Conservation (phyloP, 2,888 invertebrate genomes). For the Pristionchus arcanus region DNA sequence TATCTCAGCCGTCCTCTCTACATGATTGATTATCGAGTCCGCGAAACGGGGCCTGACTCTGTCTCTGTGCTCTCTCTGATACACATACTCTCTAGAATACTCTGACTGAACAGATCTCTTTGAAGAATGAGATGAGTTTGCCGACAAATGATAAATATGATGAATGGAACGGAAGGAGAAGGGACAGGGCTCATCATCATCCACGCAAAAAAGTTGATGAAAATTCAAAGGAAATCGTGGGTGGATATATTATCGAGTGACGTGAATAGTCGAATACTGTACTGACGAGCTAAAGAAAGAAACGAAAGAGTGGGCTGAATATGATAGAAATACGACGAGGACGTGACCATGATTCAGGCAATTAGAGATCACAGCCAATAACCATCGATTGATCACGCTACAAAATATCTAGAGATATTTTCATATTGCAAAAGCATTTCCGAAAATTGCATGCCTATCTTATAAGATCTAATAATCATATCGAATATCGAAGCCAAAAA, state of each 20-base stretch:
- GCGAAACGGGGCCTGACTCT: constrained; percentile 10
- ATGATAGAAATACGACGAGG: not conserved
- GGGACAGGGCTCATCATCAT: not conserved
- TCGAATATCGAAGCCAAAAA: not conserved
- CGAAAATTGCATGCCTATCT: not conserved
- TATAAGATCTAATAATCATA: not conserved
- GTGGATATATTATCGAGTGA: not conserved
- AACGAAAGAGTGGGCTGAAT: not conserved
- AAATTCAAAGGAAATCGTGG: not conserved
- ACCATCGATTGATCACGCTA: not conserved
- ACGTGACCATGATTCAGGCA: not conserved
- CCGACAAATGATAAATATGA: constrained; percentile 37
- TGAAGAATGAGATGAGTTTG: not conserved
- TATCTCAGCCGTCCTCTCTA: not conserved
- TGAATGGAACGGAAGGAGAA: constrained; percentile 7
- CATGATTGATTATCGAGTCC: constrained; percentile 39
- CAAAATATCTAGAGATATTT: not conserved
- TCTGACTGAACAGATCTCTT: not conserved
- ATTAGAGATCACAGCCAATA: constrained; percentile 1
- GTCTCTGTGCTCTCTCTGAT: not conserved
- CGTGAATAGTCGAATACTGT: not conserved
- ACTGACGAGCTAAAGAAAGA: not conserved
- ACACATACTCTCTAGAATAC: not conserved
- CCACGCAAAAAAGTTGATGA: not conserved
- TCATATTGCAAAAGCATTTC: not conserved